Percentiles rank a stretch among this genome's conserved stretches.
These are phyloP conservation scores for Colaptes auratus DNA, from an alignment of 2,113 vertebrate species.

Conservation along the genomic window DNA sequence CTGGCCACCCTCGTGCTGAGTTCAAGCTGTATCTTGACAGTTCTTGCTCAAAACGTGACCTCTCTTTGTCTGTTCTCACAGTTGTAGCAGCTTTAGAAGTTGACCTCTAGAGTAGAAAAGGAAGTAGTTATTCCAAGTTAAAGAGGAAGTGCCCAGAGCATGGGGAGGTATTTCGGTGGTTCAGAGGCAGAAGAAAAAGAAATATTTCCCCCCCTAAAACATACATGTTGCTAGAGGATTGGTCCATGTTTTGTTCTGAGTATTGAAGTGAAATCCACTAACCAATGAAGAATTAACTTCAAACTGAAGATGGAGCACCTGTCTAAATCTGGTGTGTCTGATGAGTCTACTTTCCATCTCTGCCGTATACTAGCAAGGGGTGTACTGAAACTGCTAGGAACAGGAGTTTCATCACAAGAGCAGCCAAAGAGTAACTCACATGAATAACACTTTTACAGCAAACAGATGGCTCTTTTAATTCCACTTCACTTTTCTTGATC, in stretches of 20 bases:
- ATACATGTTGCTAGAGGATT: not conserved
- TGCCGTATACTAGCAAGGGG: not conserved
- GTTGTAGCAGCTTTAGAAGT: not conserved
- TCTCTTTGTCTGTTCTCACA: not conserved
- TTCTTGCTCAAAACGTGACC: not conserved
- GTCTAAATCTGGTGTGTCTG: not conserved
- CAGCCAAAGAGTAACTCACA: conserved; percentile 7
- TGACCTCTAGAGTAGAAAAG: conserved; percentile 1
- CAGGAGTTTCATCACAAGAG: not conserved
- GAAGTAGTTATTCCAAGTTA: conserved; percentile 12
- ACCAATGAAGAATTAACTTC: not conserved
- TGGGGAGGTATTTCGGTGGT: not conserved
- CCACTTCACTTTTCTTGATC: not conserved
- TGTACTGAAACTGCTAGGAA: conserved; percentile 15
- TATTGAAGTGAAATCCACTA: conserved; percentile 14
- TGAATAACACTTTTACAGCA: not conserved
- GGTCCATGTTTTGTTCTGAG: not conserved
- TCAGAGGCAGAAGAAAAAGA: conserved; percentile 1
- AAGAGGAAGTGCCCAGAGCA: conserved; percentile 42
- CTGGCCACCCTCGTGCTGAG: not conserved
- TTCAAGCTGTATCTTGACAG: not conserved
- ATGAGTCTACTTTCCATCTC: conserved; percentile 19
- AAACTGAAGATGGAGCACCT: not conserved
- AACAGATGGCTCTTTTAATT: not conserved
- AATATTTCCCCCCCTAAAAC: not conserved